Evolutionary conservation across 2,888 invertebrate genomes (phyloP), one percentile per base, ranked within the genome.

Genomic region (Drosophila multiciliata): DNA sequence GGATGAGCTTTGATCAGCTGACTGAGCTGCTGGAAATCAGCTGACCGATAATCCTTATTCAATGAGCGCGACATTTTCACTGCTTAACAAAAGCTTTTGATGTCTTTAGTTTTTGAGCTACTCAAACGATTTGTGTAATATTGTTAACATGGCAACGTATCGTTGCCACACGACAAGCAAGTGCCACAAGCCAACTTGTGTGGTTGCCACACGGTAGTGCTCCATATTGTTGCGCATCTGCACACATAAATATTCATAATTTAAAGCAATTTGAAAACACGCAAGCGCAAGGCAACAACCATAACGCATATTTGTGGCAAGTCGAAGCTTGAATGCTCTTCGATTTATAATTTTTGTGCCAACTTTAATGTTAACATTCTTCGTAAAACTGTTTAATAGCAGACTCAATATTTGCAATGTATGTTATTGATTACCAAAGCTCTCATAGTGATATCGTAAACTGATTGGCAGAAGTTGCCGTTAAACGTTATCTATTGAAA

Each of bases 21-120:
- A 49, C 84, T 82, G 7, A 88, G 82, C 74, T 81, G 75, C 66
- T 82, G 74, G 8, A 88, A 88, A 52, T 88, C 90, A 26, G 67
- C 75, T 12, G 78, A 62, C 15, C 87, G 83, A 59, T 89, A 89
- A 66, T 89, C 80, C 55, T 69, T 78, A n/a, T 53, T 73, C 38
- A 87, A 33, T 23, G 15, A 20, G 33, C 48, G 63, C 32, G 83
- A 73, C 87, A 87, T 87, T 9, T 40, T 70, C 2, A 26, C 55
- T 9, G 29, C 29, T 57, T 23, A 17, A 17, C 23, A 23, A 23
- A 35, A 26, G 49, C 6, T 3, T 35, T 23, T 40, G 40, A 29
- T 5, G n/a, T 11, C 3, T 32, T 42, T 40, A 32, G 32, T 15
- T 32, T 35, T 17, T 3, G 23, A 15, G 57, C 2, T n/a, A 38